phyloP scores from a whole-genome alignment of 2,797 vertebrate genomes.

The Vireo griseus region DNA sequence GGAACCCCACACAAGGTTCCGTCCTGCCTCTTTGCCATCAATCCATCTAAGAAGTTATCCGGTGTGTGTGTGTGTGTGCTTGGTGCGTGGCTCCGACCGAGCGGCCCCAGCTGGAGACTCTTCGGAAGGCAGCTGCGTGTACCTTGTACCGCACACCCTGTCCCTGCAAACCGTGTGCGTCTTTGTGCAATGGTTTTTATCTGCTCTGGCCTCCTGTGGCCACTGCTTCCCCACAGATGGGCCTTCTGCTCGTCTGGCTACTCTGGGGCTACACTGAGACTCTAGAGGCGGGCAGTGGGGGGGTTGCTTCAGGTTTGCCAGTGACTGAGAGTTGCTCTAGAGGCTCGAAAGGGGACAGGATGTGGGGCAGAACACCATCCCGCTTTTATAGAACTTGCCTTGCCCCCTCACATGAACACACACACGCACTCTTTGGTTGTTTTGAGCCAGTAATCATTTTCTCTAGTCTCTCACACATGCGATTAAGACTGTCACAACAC shows the following conservation, averaged over 20 bases:
- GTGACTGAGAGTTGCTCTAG: neutral
- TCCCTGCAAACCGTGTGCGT: neutral
- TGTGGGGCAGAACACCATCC: neutral
- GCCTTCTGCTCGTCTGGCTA: neutral
- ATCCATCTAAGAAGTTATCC: no score
- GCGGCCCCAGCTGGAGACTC: no score
- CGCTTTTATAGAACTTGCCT: neutral
- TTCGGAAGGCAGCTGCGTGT: no score
- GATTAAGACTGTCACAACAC: neutral
- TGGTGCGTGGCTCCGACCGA: no score
- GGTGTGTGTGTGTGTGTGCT: no score
- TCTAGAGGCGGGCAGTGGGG: neutral
- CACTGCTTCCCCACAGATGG: rapidly evolving
- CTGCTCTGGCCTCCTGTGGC: neutral
- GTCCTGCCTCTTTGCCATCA: no score
- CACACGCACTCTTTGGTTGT: neutral
- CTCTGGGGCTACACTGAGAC: neutral
- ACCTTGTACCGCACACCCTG: no score
- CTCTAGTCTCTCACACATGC: neutral
- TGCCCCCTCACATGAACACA: no score
- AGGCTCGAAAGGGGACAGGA: neutral
- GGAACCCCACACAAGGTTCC: no score
- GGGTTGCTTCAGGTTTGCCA: neutral
- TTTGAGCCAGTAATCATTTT: neutral
- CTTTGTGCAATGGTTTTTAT: neutral